Percentiles rank a stretch among this genome's conserved stretches.
These are phyloP conservation scores for Syngnathoides biaculeatus DNA, from an alignment of 2,113 vertebrate genomes.

Conservation along the genomic window DNA sequence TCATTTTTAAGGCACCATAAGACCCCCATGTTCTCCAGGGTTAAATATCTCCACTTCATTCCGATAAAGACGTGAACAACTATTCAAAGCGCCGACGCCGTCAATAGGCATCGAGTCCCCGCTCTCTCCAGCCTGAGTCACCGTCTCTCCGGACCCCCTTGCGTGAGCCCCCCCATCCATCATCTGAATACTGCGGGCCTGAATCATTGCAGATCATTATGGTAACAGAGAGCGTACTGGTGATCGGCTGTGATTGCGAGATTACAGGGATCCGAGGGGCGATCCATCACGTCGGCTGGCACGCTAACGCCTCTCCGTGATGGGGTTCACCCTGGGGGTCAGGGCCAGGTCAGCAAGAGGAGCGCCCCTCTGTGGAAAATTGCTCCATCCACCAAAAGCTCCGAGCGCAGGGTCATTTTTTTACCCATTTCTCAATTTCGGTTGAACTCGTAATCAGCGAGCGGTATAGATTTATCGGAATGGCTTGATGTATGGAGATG, in stretches of 20 bases:
- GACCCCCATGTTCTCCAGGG: constrained; percentile 58
- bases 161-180: constrained; percentile 61
- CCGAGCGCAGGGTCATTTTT: constrained; percentile 11
- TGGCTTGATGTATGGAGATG: constrained; percentile 2
- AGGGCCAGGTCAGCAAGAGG: constrained; percentile 60
- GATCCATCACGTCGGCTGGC: constrained; percentile 74
- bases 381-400: constrained; percentile 11
- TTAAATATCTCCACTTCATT: constrained; percentile 79
- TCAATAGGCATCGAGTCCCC: constrained; percentile 56
- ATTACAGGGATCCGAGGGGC: constrained; percentile 67
- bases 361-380: constrained; percentile 34
- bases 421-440: constrained; percentile 4
- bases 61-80: constrained; percentile 76
- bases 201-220: constrained; percentile 74
- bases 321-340: constrained; percentile 68
- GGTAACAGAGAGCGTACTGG: constrained; percentile 55
- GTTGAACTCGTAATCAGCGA: constrained; percentile 9
- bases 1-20: constrained; percentile 60
- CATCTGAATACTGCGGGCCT: constrained; percentile 67
- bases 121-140: constrained; percentile 36
- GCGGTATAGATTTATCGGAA: constrained; percentile 8
- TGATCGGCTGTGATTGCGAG: constrained; percentile 69
- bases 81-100: constrained; percentile 47
- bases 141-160: constrained; percentile 60
- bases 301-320: constrained; percentile 70